Evolutionary conservation across 2,888 invertebrate genomes (phyloP), one percentile per base, ranked within the genome.

Genomic region (Agonopterix heracliana): DNA sequence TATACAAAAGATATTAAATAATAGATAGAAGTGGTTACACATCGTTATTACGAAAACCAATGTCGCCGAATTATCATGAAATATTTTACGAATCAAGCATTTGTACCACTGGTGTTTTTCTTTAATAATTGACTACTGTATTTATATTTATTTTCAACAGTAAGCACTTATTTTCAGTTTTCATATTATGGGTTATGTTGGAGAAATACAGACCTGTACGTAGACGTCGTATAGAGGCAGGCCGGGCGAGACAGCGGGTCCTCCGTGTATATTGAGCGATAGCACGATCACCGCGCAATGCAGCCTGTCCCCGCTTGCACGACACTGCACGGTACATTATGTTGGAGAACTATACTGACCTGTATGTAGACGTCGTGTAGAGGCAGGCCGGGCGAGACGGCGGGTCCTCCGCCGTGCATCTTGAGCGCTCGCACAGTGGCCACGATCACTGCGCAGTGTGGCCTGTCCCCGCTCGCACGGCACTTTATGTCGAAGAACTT

Each of bases 221-320:
- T 99, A 99, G 63, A 94, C 96, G 42, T 92, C 90, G 54, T 95
- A 92, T 1, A 98, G 89, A 0, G 96, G 95, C n/a, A 92, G 81
- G 1, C 98, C 98, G 2, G 96, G 92, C 0, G 92, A 91, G 9
- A 99, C 98, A 0, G 94, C 73, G 0, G 98, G 97, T 0, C 98
- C 99, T 26, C 99, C 99, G 81, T 99, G 99, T 97, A 99, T 98
- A 90, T 99, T 99, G 48, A 99, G 90, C 12, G 0, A 99, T 98
- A 1, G 95, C 40, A 99, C 99, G 42, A 99, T 86, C 0, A 99
- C 98, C 9, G 96, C 94, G 56, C 95, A 97, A 83, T 95, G 93
- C 7, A 99, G 98, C 11, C 89, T 71, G 56, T 95, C 92, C 0
- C 94, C 96, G 9, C 98, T 97, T 49, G 94, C 93, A 13, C 98